Evolutionary conservation across 2,797 vertebrate genomes (phyloP).

Genomic region (Oreochromis mossambicus): DNA sequence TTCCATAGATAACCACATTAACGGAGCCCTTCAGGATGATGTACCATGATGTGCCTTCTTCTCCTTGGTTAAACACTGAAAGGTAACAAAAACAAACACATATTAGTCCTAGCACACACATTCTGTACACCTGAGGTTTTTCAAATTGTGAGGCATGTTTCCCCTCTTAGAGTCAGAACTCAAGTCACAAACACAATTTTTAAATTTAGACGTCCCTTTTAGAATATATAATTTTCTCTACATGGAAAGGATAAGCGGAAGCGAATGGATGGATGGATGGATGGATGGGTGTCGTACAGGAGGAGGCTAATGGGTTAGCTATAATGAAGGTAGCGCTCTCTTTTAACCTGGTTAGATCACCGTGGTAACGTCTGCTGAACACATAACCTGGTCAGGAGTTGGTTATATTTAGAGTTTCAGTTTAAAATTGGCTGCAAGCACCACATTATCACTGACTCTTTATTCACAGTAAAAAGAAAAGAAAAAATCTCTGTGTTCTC

Average conservation of each 20-base stretch:
- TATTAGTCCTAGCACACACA: neutral
- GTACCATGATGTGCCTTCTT: slow-evolving; percentile 99
- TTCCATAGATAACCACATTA: slow-evolving; percentile 97
- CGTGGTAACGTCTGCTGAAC: neutral
- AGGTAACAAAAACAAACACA: slow-evolving; percentile 1
- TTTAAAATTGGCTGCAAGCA: neutral
- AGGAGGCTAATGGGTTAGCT: neutral
- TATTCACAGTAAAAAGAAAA: neutral
- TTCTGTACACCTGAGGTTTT: neutral
- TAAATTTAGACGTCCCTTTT: neutral
- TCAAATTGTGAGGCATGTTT: neutral
- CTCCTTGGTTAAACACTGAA: slow-evolving; percentile 97
- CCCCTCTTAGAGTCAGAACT: rapidly evolving
- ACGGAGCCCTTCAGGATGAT: slow-evolving; percentile 98
- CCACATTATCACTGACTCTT: neutral
- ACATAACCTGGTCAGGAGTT: neutral
- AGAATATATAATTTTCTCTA: neutral
- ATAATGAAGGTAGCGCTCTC: neutral
- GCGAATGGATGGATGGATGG: too few species aligned
- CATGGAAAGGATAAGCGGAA: neutral
- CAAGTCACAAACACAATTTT: neutral
- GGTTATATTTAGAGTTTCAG: neutral
- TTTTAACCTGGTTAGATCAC: neutral
- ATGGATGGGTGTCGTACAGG: neutral
- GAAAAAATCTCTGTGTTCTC: neutral